Percentiles rank a stretch among this genome's conserved stretches.
Conservation (phyloP, 2,113 vertebrate species). For the Spermophilus dauricus region DNA sequence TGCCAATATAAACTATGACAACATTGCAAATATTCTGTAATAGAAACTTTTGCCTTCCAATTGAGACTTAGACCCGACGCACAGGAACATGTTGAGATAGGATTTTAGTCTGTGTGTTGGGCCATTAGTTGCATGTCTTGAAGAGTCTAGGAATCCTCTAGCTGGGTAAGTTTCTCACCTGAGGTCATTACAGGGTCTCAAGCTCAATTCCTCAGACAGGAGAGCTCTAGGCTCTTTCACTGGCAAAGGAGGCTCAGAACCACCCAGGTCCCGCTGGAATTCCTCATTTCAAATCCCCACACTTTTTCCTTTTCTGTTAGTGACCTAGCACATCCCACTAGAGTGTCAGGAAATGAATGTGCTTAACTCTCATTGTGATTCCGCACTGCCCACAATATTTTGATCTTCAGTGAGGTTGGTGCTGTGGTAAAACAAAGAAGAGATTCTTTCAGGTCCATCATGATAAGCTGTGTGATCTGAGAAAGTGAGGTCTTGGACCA, state of each 20-base stretch:
- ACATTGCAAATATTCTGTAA: too few species aligned
- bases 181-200: neutral
- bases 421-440: slow-evolving; percentile 2
- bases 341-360: neutral
- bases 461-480: neutral
- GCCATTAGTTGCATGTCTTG: neutral
- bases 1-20: too few species aligned
- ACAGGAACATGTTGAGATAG: neutral
- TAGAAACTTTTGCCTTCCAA: neutral
- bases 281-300: neutral
- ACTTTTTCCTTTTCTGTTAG: too few species aligned
- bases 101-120: neutral
- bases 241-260: neutral
- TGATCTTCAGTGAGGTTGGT: neutral
- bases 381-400: neutral
- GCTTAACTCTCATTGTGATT: neutral
- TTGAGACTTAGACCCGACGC: neutral
- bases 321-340: neutral
- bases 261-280: neutral
- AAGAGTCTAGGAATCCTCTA: neutral
- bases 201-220: neutral
- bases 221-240: neutral
- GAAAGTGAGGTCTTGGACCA: neutral
- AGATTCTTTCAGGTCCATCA: neutral
- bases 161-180: neutral